These are phyloP conservation scores for Zaprionus taronus DNA, from an alignment of 1,140 invertebrate species.

Conservation along the genomic window DNA sequence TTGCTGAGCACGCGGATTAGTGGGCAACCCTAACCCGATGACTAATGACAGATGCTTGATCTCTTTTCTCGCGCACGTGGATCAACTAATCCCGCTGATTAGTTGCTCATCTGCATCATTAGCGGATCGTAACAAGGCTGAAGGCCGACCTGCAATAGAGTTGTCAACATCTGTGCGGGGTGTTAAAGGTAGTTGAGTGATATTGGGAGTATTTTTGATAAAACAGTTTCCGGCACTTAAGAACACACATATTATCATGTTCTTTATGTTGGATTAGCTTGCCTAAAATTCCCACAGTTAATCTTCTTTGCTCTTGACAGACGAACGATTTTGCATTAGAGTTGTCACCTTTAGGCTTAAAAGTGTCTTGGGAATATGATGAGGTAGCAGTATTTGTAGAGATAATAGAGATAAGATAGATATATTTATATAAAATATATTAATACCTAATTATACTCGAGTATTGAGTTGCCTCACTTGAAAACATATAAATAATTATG, in stretches of 20 bases:
- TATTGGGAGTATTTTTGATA: background rate
- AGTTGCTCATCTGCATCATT: background rate
- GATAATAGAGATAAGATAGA: too few relatives aligned
- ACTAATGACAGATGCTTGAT: conserved; percentile 14
- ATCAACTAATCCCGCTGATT: conserved; percentile 2
- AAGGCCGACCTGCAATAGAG: background rate
- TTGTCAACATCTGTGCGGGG: background rate
- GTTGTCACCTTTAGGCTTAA: background rate
- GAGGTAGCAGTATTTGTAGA: background rate
- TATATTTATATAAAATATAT: too few relatives aligned
- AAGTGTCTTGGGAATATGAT: background rate
- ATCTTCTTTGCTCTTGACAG: too few relatives aligned
- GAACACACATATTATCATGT: background rate
- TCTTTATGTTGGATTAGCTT: background rate
- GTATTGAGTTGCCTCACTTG: background rate
- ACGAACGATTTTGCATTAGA: background rate
- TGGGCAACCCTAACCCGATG: background rate
- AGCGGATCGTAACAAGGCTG: background rate
- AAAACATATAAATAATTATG: too few relatives aligned
- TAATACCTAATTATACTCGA: too few relatives aligned
- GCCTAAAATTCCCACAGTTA: too few relatives aligned
- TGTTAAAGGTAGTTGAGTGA: background rate
- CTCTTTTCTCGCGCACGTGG: conserved; percentile 15
- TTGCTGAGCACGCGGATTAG: conserved; percentile 30
- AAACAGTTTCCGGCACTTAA: background rate